Conservation (phyloP, 2,797 vertebrate species). For the Gambelia wislizenii region DNA sequence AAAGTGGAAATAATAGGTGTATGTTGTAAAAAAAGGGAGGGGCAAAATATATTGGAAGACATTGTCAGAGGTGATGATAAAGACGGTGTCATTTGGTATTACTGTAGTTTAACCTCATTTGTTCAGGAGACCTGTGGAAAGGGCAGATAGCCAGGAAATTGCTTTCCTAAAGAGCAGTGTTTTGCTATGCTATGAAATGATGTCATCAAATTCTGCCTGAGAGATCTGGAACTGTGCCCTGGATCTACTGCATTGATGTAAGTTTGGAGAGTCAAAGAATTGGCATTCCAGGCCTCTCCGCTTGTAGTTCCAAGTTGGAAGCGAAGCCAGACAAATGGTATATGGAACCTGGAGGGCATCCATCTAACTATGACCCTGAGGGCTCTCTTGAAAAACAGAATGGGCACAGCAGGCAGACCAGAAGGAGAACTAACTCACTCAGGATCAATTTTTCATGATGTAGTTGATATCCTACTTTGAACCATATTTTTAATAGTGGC, state of each 20-base stretch:
- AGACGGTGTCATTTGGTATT: neutral
- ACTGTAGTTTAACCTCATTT: neutral
- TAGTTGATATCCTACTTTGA: neutral
- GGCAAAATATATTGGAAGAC: neutral
- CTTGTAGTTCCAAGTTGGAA: neutral
- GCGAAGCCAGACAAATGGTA: neutral
- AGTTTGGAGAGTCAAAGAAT: neutral
- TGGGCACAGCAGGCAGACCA: neutral
- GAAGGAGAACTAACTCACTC: neutral
- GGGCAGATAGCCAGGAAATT: neutral
- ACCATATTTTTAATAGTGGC: conserved; percentile 36
- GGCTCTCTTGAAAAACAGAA: neutral
- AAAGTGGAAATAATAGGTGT: neutral
- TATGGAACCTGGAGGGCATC: neutral
- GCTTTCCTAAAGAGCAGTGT: neutral
- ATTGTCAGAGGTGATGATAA: neutral
- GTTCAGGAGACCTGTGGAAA: neutral
- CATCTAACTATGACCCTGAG: neutral
- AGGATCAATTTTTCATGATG: neutral
- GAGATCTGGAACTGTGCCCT: neutral
- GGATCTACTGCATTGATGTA: neutral
- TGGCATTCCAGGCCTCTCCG: neutral
- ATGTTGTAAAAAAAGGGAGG: neutral
- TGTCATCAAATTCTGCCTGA: neutral
- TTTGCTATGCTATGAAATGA: neutral